A percentile compares a stretch with the other conserved stretches of the same genome.
Conservation (phyloP, 2,888 invertebrate species). For the Pristionchus fissidentatus region DNA sequence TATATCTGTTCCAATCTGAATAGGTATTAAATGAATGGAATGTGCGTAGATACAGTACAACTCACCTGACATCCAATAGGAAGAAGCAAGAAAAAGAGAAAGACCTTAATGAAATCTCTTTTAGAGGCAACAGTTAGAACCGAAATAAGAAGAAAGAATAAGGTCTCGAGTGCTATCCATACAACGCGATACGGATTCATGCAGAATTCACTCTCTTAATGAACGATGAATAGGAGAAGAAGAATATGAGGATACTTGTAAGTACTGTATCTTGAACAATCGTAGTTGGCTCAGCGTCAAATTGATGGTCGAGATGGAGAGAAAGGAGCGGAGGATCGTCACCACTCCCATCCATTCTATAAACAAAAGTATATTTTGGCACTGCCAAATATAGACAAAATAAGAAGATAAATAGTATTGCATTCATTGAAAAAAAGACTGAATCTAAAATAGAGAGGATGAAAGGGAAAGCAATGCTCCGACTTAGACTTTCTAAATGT, state of each 20-base stretch:
- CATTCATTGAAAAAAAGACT: neutral
- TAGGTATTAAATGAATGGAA: neutral
- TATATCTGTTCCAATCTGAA: slow-evolving; percentile 21
- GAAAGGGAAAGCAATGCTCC: neutral
- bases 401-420: neutral
- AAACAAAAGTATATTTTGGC: neutral
- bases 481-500: neutral
- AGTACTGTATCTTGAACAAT: slow-evolving; percentile 20
- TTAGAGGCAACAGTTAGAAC: neutral
- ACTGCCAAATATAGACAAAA: neutral
- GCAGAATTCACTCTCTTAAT: slow-evolving; percentile 7
- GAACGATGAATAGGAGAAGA: neutral
- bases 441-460: neutral
- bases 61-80: slow-evolving; percentile 22
- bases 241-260: neutral
- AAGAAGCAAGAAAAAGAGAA: slow-evolving; percentile 20
- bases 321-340: slow-evolving; percentile 22
- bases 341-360: slow-evolving; percentile 36
- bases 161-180: neutral
- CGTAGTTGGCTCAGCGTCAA: slow-evolving; percentile 31
- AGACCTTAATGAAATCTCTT: slow-evolving; percentile 38
- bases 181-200: slow-evolving; percentile 44
- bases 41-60: neutral
- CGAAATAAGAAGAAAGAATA: slow-evolving; percentile 19
- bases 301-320: slow-evolving; percentile 13